Conservation (phyloP, 1,140 invertebrate species). For the Heliconius himera region DNA sequence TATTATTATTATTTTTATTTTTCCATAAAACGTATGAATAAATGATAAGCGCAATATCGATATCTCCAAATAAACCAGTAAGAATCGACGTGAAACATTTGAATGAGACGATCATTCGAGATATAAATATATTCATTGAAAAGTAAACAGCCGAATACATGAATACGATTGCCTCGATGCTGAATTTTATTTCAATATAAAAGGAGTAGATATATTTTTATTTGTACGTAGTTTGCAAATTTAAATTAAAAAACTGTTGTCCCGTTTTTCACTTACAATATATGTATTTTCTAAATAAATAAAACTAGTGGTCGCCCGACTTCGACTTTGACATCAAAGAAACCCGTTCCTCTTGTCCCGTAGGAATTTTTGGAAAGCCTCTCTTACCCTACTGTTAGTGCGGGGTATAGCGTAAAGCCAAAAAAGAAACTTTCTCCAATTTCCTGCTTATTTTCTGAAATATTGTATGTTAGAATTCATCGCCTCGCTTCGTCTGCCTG, state of each 20-base stretch:
- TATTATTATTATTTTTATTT: neutral
- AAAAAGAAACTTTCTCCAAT: too few species aligned
- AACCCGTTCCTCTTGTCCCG: too few species aligned
- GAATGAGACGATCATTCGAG: neutral
- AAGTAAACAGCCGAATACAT: slow-evolving; percentile 30
- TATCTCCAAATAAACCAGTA: neutral
- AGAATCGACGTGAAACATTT: neutral
- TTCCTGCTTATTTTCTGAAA: too few species aligned
- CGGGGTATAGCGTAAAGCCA: too few species aligned
- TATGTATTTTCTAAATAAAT: too few species aligned
- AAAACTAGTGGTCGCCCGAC: too few species aligned
- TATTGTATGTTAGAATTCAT: too few species aligned
- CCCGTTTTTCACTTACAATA: neutral
- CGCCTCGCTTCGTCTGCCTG: too few species aligned
- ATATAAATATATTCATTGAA: slow-evolving; percentile 30
- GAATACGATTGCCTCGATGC: slow-evolving; percentile 20
- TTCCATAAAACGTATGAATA: neutral
- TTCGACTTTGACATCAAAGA: too few species aligned
- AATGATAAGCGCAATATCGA: neutral
- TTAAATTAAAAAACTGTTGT: neutral
- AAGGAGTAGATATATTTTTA: neutral
- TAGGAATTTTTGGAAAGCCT: too few species aligned
- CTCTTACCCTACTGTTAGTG: too few species aligned
- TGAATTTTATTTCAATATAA: slow-evolving; percentile 12
- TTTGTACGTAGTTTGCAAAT: too few species aligned